phyloP scores from a whole-genome alignment of 2,888 invertebrate genomes.

The Phania funesta region DNA sequence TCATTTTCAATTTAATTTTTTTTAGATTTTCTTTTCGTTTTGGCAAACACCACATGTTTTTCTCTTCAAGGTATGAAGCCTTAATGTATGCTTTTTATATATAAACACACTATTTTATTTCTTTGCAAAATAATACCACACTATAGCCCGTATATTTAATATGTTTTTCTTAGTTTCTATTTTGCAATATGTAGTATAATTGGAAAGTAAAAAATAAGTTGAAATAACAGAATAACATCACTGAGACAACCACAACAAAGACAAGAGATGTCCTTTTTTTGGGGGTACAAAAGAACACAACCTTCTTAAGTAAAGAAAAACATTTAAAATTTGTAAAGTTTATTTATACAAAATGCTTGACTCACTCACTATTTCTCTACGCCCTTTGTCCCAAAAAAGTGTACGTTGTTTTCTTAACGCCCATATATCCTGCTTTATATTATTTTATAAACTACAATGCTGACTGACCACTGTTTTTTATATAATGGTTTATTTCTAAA shows the following conservation, averaged over 20 bases:
- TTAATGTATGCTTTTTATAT: slow-evolving; percentile 38
- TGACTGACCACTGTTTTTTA: slow-evolving; percentile 66
- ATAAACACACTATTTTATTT: slow-evolving; percentile 27
- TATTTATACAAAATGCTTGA: slow-evolving; percentile 57
- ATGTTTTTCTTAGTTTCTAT: slow-evolving; percentile 31
- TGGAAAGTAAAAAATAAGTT: neutral
- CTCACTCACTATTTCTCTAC: slow-evolving; percentile 18
- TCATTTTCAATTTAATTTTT: slow-evolving; percentile 32
- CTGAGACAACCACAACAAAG: slow-evolving; percentile 64
- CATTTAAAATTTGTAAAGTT: slow-evolving; percentile 66
- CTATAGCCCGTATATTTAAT: slow-evolving; percentile 60
- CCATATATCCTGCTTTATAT: slow-evolving; percentile 55
- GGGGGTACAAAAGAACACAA: slow-evolving; percentile 4
- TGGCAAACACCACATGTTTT: slow-evolving; percentile 39
- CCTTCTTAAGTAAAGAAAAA: slow-evolving; percentile 61
- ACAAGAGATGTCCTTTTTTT: slow-evolving; percentile 28
- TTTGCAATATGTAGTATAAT: slow-evolving; percentile 27
- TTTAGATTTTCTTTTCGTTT: slow-evolving; percentile 20
- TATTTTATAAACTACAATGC: slow-evolving; percentile 46
- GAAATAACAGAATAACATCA: slow-evolving; percentile 8
- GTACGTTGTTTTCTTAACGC: slow-evolving; percentile 37
- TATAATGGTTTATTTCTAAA: slow-evolving; percentile 57
- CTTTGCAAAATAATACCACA: slow-evolving; percentile 41
- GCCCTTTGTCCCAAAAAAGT: neutral
- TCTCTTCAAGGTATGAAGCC: slow-evolving; percentile 36